These are phyloP conservation scores for Zaprionus lineosus DNA, from an alignment of 2,888 invertebrate species.

Conservation along the genomic window DNA sequence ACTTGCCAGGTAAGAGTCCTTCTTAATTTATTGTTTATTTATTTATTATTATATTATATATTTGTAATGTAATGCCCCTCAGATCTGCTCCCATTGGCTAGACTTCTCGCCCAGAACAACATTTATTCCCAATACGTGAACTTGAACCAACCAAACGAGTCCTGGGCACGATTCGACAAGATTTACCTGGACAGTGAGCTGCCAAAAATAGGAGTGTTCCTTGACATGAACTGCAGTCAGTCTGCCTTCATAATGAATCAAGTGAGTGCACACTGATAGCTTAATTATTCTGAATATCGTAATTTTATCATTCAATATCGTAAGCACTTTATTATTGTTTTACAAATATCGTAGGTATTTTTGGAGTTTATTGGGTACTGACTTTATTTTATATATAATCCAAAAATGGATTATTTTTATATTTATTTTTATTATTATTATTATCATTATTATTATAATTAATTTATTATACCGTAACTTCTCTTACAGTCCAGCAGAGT, in stretches of 20 bases:
- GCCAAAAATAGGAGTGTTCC: slow-evolving; percentile 65
- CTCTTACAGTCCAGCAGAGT: slow-evolving; percentile 66
- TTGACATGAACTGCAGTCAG: slow-evolving; percentile 72
- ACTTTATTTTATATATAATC: too few relatives aligned
- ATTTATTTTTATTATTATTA: too few relatives aligned
- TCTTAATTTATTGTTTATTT: neutral
- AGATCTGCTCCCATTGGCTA: slow-evolving; percentile 53
- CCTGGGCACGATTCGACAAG: slow-evolving; percentile 40
- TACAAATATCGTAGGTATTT: too few relatives aligned
- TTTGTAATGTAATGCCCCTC: neutral
- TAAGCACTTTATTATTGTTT: too few relatives aligned
- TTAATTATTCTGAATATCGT: too few relatives aligned
- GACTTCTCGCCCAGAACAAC: slow-evolving; percentile 35
- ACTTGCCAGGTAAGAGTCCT: slow-evolving; percentile 45
- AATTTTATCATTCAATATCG: too few relatives aligned
- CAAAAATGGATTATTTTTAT: too few relatives aligned
- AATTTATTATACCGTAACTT: too few relatives aligned
- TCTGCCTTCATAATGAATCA: slow-evolving; percentile 58
- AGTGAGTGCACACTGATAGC: too few relatives aligned
- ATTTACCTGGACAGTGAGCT: slow-evolving; percentile 55
- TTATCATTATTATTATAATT: neutral
- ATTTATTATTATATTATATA: neutral
- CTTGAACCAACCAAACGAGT: slow-evolving; percentile 20
- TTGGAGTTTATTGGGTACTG: too few relatives aligned
- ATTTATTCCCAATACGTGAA: slow-evolving; percentile 63